Conservation (phyloP, 2,113 vertebrate species). For the Hippolais icterina region DNA sequence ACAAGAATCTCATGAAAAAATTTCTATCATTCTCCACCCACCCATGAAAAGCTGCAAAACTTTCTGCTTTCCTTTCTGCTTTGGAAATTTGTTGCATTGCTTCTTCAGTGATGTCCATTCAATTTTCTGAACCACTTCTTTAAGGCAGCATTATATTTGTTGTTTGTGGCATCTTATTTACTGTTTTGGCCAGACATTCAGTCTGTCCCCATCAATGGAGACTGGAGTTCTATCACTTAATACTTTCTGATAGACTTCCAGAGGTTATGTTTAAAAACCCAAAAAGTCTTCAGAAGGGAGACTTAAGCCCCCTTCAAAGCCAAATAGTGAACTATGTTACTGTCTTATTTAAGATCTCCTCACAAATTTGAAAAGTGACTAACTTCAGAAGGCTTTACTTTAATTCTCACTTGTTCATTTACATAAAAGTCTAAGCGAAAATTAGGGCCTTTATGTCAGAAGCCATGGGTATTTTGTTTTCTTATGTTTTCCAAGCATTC, state of each 20-base stretch:
- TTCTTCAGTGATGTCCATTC: neutral
- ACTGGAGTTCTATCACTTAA: neutral
- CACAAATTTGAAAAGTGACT: neutral
- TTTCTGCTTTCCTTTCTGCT: neutral
- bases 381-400: neutral
- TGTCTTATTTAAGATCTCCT: neutral
- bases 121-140: neutral
- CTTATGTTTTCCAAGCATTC: neutral
- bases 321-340: neutral
- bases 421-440: neutral
- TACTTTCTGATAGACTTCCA: neutral
- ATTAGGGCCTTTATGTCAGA: neutral
- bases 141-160: neutral
- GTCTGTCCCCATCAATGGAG: neutral
- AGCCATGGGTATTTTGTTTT: neutral
- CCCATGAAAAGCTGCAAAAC: neutral
- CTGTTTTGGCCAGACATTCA: neutral
- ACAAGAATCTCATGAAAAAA: neutral
- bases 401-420: neutral
- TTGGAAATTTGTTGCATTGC: neutral
- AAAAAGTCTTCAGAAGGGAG: neutral
- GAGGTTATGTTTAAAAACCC: neutral
- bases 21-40: accelerated
- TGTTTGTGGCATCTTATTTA: neutral
- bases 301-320: neutral